Evolutionary conservation across 92 coral and sea anemone genomes (phyloP).

Genomic region (Bergia sp.): DNA sequence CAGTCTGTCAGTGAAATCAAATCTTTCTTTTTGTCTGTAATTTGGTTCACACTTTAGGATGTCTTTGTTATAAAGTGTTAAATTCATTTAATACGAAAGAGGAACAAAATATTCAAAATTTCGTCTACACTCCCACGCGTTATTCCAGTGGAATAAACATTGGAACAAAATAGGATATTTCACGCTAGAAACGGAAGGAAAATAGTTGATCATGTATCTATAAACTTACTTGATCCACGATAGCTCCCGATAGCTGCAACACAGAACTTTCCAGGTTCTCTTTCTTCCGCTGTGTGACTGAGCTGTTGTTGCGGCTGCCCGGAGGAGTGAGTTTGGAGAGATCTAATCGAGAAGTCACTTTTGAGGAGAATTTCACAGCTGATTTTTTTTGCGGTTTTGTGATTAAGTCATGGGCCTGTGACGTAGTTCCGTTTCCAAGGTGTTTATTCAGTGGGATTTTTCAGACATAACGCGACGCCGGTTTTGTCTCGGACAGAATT

Average conservation of each 20-base stretch:
- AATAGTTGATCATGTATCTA: neutral
- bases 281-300: neutral
- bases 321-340: conserved; percentile 14
- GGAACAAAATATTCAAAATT: neutral
- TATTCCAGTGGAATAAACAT: neutral
- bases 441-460: neutral
- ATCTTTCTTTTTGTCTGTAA: neutral
- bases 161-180: neutral
- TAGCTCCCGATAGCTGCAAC: neutral
- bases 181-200: neutral
- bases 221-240: neutral
- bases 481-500: conserved; percentile 9
- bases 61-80: neutral
- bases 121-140: neutral
- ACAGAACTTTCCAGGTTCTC: neutral
- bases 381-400: conserved; percentile 2
- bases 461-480: conserved; percentile 14
- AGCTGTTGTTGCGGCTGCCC: neutral
- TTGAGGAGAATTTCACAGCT: conserved; percentile 27
- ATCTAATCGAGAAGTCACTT: neutral
- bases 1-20: neutral
- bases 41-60: neutral
- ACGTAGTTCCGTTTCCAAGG: conserved; percentile 18
- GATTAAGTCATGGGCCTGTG: conserved; percentile 17
- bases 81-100: neutral